Evolutionary conservation across 1,140 invertebrate genomes (phyloP), one percentile per base, ranked within the genome.

Genomic region (Drosophila repletoides): DNA sequence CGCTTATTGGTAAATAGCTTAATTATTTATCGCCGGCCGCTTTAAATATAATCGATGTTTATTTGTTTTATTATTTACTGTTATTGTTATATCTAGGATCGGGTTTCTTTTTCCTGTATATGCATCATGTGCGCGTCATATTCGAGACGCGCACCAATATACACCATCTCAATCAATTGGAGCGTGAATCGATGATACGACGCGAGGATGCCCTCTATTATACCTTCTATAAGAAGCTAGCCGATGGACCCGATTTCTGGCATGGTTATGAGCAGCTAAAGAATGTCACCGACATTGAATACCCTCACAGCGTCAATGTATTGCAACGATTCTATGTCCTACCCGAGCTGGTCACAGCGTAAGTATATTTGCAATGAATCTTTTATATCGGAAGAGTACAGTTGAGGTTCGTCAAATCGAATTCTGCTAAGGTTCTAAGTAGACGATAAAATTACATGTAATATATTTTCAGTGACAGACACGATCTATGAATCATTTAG

Each of bases 31-130:
- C 17, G 29, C 59, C 51, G 49, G 51, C 36, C 38, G 29, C 33
- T 19, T 7, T 4, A 17, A n/a, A n/a, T n/a, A n/a, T n/a, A n/a
- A n/a, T n/a, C n/a, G n/a, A n/a, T n/a, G n/a, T n/a, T n/a, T n/a
- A n/a, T n/a, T n/a, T n/a, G n/a, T n/a, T n/a, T n/a, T n/a, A n/a
- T n/a, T n/a, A n/a, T n/a, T n/a, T n/a, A n/a, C n/a, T n/a, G n/a
- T n/a, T n/a, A n/a, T n/a, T n/a, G n/a, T n/a, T n/a, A n/a, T n/a
- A n/a, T n/a, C n/a, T 46, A 89, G 88, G 84, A 36, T 84, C 75
- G 63, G 88, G 88, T 58, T 90, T 89, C 73, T 89, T 88, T 66
- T 89, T 90, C 46, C 52, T 89, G 43, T 88, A 90, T 46, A 76
- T 90, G 59, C 76, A 89, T 36, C 87, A 90, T 88, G 83, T 90